phyloP scores from a whole-genome alignment of 2,797 vertebrate species.

The Gambelia wislizenii region DNA sequence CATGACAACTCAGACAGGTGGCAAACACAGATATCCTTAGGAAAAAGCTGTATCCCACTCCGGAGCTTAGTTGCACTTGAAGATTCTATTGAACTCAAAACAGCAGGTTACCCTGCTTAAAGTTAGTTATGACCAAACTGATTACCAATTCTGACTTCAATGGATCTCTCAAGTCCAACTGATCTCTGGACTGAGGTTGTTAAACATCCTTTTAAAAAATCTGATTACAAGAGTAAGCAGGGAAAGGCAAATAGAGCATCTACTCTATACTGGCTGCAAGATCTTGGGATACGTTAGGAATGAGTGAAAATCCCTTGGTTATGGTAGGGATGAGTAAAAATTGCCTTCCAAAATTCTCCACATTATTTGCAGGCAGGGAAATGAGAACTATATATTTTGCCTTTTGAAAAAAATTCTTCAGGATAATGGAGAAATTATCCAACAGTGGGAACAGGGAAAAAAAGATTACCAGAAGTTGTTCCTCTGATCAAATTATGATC shows the following conservation, averaged over 20 bases:
- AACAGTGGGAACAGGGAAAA: neutral
- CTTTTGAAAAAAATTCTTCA: neutral
- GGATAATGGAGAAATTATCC: neutral
- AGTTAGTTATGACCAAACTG: neutral
- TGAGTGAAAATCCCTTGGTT: neutral
- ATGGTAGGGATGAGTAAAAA: neutral
- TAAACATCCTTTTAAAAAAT: constrained; percentile 1
- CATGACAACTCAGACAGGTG: neutral
- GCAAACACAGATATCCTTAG: neutral
- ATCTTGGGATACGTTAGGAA: neutral
- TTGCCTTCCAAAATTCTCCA: neutral
- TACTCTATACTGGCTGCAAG: neutral
- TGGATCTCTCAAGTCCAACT: neutral
- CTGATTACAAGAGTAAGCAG: neutral
- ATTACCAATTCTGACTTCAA: neutral
- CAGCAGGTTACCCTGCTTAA: neutral
- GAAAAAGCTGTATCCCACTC: neutral
- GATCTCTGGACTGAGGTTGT: neutral
- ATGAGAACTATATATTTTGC: neutral
- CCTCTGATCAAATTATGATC: neutral
- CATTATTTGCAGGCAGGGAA: neutral
- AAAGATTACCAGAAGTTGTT: neutral
- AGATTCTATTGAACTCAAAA: neutral
- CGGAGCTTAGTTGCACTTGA: neutral
- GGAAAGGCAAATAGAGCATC: neutral